phyloP scores from a whole-genome alignment of 2,113 vertebrate genomes.

The Oostethus manadensis region DNA sequence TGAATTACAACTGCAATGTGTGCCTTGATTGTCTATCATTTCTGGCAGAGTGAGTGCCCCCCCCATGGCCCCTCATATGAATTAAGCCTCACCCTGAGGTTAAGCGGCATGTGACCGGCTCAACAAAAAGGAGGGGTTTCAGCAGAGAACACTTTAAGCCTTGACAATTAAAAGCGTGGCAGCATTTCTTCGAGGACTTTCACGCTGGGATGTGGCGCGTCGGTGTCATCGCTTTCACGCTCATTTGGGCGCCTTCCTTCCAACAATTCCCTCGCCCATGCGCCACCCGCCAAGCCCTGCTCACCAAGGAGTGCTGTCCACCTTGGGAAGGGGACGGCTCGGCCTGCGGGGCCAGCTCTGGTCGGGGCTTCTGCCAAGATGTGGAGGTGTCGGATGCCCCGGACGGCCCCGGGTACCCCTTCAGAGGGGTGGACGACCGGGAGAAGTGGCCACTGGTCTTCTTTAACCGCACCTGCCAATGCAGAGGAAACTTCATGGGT shows the following conservation, averaged over 20 bases:
- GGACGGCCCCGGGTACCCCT: constrained; percentile 83
- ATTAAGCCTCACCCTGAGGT: constrained; percentile 30
- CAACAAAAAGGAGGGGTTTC: constrained; percentile 8
- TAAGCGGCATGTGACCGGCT: constrained; percentile 57
- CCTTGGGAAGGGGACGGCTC: constrained; percentile 58
- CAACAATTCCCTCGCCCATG: constrained; percentile 62
- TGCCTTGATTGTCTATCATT: neutral
- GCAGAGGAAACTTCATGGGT: constrained; percentile 84
- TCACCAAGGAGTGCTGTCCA: constrained; percentile 60
- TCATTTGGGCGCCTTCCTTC: constrained; percentile 22
- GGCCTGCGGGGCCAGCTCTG: constrained; percentile 66
- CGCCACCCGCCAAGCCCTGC: constrained; percentile 35
- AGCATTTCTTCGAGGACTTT: neutral
- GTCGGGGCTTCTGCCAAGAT: constrained; percentile 79
- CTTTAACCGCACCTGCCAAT: constrained; percentile 87
- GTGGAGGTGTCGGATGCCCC: constrained; percentile 70
- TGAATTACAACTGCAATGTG: neutral
- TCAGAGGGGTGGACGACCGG: constrained; percentile 84
- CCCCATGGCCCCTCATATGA: neutral
- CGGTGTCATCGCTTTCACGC: constrained; percentile 44
- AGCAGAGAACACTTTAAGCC: neutral
- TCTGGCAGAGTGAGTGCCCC: neutral
- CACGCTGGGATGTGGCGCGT: constrained; percentile 58
- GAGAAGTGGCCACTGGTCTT: constrained; percentile 90
- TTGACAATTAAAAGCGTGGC: constrained; percentile 24